Evolutionary conservation across 2,888 invertebrate species (phyloP).

Genomic region (Dryobota labecula): DNA sequence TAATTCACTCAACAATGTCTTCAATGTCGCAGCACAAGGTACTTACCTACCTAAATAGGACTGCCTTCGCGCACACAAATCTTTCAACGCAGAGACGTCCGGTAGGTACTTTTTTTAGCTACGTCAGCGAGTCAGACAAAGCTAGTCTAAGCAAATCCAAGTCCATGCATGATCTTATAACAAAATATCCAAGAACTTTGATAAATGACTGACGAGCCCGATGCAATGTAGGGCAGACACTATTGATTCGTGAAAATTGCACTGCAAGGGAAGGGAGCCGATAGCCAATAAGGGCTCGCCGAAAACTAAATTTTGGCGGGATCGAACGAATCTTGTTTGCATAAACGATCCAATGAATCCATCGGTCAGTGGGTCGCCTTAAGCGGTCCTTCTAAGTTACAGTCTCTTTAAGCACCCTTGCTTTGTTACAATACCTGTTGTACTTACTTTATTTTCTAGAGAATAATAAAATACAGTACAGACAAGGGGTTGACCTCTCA

Average conservation of each 20-base stretch:
- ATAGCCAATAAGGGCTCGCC: constrained; percentile 24
- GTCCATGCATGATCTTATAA: background rate
- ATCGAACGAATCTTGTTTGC: constrained; percentile 11
- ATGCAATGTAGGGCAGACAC: background rate
- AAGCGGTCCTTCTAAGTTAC: no score
- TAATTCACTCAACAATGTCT: constrained; percentile 2
- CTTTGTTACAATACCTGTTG: background rate
- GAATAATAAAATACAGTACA: background rate
- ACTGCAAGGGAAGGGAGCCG: background rate
- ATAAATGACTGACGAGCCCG: background rate
- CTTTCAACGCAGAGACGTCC: background rate
- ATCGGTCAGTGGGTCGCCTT: no score
- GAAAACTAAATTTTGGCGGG: constrained; percentile 13
- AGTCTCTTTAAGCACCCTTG: background rate
- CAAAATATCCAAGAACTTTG: background rate
- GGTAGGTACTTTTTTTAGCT: background rate
- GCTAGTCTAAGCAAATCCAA: background rate
- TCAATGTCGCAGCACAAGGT: background rate
- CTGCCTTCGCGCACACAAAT: constrained; percentile 1
- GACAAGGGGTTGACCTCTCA: background rate
- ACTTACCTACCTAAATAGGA: background rate
- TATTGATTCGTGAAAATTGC: constrained; percentile 38
- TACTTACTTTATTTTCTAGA: background rate
- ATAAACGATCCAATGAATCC: background rate
- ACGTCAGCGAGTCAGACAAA: background rate